Evolutionary conservation across 2,113 vertebrate species (phyloP).

Genomic region (Ellobius talpinus): DNA sequence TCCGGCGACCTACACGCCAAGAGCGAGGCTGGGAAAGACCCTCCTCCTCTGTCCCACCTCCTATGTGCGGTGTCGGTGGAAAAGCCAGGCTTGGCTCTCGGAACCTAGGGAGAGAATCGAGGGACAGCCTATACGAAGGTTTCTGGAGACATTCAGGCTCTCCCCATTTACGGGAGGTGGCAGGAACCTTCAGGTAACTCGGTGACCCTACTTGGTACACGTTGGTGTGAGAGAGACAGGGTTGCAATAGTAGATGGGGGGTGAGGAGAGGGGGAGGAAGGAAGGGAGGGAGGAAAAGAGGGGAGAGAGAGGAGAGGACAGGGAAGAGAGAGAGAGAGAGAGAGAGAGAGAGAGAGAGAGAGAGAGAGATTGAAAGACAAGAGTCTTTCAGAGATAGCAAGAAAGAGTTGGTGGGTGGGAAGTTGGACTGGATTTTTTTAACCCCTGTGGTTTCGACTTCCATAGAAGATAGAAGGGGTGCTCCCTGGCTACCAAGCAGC

Average conservation of each 20-base stretch:
- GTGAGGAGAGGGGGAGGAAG: too few relatives aligned
- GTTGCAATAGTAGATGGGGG: background rate
- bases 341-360: background rate
- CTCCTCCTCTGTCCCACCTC: background rate
- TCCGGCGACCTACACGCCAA: background rate
- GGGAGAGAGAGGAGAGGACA: background rate
- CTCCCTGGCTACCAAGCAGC: background rate
- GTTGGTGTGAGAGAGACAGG: background rate
- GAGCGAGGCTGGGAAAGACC: background rate
- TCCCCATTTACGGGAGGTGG: background rate
- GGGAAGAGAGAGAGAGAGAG: background rate
- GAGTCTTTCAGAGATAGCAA: background rate
- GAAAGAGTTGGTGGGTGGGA: background rate
- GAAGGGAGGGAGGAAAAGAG: too few relatives aligned
- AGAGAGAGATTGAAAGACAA: background rate
- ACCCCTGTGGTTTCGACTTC: conserved; percentile 29
- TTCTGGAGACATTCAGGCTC: conserved; percentile 44
- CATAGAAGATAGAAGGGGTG: background rate
- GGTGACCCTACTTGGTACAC: background rate
- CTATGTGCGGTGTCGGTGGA: background rate
- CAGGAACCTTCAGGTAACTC: conserved; percentile 67
- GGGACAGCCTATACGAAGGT: conserved; percentile 38
- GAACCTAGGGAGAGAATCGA: conserved; percentile 4
- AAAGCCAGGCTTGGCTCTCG: background rate
- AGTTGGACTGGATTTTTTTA: background rate